phyloP scores from a whole-genome alignment of 2,888 invertebrate genomes.

The Acleris sparsana region DNA sequence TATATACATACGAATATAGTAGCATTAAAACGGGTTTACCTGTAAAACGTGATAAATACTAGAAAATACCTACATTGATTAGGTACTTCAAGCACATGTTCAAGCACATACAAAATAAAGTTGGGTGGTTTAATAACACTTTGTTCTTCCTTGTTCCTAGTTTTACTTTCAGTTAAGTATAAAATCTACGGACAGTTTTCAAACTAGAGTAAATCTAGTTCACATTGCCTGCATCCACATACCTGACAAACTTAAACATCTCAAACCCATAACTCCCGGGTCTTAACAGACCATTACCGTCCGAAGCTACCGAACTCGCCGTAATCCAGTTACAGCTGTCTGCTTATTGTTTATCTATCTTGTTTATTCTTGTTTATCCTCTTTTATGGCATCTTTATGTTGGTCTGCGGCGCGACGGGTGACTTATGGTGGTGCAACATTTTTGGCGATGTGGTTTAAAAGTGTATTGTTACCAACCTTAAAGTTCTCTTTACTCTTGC shows the following conservation, averaged over 20 bases:
- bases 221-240: neutral
- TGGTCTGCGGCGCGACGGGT: neutral
- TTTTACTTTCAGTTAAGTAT: too few relatives aligned
- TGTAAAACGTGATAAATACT: too few relatives aligned
- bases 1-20: too few relatives aligned
- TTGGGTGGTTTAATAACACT: too few relatives aligned
- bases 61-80: too few relatives aligned
- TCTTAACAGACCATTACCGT: slow-evolving; percentile 19
- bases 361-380: slow-evolving; percentile 12
- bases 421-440: slow-evolving; percentile 7
- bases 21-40: too few relatives aligned
- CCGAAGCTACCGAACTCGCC: slow-evolving; percentile 8
- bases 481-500: neutral
- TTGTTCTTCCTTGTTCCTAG: too few relatives aligned
- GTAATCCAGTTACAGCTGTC: slow-evolving; percentile 9
- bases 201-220: neutral
- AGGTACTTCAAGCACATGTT: too few relatives aligned
- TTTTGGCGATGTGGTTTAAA: neutral
- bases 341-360: slow-evolving; percentile 28
- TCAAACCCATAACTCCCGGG: neutral
- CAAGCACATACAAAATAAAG: too few relatives aligned
- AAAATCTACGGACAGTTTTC: too few relatives aligned
- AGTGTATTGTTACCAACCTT: neutral
- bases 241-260: neutral
- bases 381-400: slow-evolving; percentile 21